Percentiles rank a stretch among this genome's conserved stretches.
Evolutionary conservation across 1,140 invertebrate genomes (phyloP).

Genomic region (Aphelenchoides fujianensis): DNA sequence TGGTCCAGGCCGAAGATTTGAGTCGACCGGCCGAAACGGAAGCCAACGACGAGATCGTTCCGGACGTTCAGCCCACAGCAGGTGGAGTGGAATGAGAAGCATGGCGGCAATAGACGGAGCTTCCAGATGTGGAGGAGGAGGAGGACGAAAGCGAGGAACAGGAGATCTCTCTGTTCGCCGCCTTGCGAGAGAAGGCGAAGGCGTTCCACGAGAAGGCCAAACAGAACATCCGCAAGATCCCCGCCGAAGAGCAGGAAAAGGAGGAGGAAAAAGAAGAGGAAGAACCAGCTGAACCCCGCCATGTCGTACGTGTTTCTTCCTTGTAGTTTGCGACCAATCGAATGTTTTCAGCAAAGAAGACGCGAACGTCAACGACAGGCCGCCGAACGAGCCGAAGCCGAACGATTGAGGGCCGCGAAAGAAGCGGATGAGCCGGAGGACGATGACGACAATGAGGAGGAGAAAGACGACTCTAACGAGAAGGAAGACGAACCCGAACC

Average conservation of each 20-base stretch:
- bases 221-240: neutral
- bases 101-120: too few species aligned
- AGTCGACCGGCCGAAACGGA: conserved; percentile 4
- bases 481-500: neutral
- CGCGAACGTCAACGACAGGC: too few species aligned
- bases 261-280: conserved; percentile 10
- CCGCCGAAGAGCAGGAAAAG: conserved; percentile 23
- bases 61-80: conserved; percentile 12
- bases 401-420: too few species aligned
- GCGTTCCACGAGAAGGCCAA: neutral
- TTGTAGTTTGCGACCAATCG: too few species aligned
- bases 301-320: too few species aligned
- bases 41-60: neutral
- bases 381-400: too few species aligned
- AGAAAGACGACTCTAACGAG: conserved; percentile 2
- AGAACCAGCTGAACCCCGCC: conserved; percentile 13
- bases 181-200: conserved; percentile 14
- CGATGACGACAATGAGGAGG: too few species aligned
- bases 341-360: too few species aligned
- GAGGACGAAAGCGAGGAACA: conserved; percentile 40
- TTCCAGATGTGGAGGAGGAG: conserved; percentile 13
- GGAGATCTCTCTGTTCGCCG: conserved; percentile 11
- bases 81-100: too few species aligned
- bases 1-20: neutral
- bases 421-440: too few species aligned